phyloP scores from a whole-genome alignment of 2,113 vertebrate genomes.

The Paradoxurus hermaphroditus region DNA sequence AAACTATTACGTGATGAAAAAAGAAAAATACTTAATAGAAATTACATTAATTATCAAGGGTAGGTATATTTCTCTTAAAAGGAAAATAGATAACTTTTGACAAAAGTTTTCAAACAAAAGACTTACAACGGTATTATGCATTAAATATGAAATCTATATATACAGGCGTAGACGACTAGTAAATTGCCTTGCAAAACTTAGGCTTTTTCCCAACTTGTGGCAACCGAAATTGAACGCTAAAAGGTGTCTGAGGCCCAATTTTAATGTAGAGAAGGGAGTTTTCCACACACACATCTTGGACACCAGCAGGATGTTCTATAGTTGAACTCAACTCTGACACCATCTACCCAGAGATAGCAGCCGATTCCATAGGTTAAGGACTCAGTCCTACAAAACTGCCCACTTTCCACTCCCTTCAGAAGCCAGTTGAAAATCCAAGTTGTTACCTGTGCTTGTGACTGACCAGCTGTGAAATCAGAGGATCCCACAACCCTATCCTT shows the following conservation, averaged over 20 bases:
- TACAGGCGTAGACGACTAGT: background rate
- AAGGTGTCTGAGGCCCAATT: background rate
- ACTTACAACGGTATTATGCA: constrained; percentile 1
- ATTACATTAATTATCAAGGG: constrained; percentile 35
- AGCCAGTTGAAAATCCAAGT: background rate
- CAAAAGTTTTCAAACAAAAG: constrained; percentile 30
- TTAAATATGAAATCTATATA: background rate
- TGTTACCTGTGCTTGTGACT: background rate
- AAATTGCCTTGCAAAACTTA: background rate
- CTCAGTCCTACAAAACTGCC: background rate
- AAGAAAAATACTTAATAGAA: constrained; percentile 38
- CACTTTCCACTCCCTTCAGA: background rate
- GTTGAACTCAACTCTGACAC: background rate
- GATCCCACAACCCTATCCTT: background rate
- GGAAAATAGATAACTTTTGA: constrained; percentile 50
- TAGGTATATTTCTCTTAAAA: constrained; percentile 52
- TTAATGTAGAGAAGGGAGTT: background rate
- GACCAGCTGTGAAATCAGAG: background rate
- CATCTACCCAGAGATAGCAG: background rate
- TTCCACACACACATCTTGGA: background rate
- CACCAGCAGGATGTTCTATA: background rate
- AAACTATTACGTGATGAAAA: constrained; percentile 8
- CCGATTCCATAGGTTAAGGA: background rate
- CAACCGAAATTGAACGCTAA: background rate
- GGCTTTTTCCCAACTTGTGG: background rate